These are phyloP conservation scores for Ypsolopha scabrella DNA, from an alignment of 2,888 invertebrate genomes.

Conservation along the genomic window DNA sequence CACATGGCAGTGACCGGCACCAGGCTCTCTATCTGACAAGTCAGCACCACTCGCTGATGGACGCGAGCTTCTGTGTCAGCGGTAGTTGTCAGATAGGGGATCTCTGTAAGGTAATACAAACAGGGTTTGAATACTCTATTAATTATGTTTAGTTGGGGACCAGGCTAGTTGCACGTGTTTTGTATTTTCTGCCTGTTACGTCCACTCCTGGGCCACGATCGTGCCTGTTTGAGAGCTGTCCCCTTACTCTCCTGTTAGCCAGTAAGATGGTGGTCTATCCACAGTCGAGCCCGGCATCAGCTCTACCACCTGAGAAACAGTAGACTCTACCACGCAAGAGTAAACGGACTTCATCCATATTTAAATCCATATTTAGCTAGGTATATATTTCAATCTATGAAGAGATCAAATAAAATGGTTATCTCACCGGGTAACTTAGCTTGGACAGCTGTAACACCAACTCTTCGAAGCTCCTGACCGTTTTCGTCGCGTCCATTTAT, in stretches of 20 bases:
- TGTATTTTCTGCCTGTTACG: too few relatives aligned
- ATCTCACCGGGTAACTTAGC: conserved; percentile 64
- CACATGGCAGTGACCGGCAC: conserved; percentile 73
- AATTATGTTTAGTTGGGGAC: conserved; percentile 49
- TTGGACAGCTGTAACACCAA: conserved; percentile 76
- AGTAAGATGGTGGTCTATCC: too few relatives aligned
- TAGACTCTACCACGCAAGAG: conserved; percentile 16
- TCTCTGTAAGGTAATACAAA: neutral
- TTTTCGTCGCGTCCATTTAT: conserved; percentile 73
- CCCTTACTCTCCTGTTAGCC: too few relatives aligned
- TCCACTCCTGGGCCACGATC: too few relatives aligned
- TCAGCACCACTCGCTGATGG: conserved; percentile 59
- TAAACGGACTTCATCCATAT: conserved; percentile 9
- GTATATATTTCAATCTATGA: neutral
- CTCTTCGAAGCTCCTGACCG: conserved; percentile 72
- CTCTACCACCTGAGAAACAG: too few relatives aligned
- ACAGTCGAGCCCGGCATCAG: too few relatives aligned
- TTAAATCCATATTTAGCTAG: neutral
- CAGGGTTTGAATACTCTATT: neutral
- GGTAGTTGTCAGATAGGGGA: neutral
- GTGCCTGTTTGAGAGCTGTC: too few relatives aligned
- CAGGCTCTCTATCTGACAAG: conserved; percentile 72
- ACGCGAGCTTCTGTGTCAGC: conserved; percentile 37
- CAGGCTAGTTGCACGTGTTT: too few relatives aligned
- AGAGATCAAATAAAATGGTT: neutral